Conservation (phyloP, 2,888 invertebrate species). For the Polymixis flavicincta region DNA sequence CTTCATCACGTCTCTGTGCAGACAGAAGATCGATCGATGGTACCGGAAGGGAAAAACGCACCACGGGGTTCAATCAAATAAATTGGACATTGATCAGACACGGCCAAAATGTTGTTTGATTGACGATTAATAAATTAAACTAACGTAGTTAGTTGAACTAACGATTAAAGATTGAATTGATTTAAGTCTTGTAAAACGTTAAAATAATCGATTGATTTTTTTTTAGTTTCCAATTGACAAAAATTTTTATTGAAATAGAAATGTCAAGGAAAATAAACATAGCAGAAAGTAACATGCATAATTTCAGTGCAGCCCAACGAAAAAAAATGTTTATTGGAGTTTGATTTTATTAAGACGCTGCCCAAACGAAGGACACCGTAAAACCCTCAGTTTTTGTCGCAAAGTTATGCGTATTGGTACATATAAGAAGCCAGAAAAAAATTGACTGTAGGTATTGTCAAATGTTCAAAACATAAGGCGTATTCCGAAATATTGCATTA, state of each 20-base stretch:
- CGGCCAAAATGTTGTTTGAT: neutral
- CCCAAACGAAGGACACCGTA: no score
- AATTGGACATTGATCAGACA: neutral
- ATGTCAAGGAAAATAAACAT: neutral
- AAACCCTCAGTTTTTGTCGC: no score
- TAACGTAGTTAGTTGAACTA: neutral
- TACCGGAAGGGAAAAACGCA: neutral
- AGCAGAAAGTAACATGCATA: neutral
- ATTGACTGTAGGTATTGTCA: no score
- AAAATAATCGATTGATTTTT: no score
- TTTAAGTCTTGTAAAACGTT: neutral
- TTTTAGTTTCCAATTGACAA: neutral
- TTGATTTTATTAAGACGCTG: neutral
- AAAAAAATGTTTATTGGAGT: no score
- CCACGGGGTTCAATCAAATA: neutral
- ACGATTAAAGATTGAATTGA: neutral
- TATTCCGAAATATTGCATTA: no score
- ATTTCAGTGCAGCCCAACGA: no score
- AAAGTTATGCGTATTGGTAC: no score
- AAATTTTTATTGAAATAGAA: neutral
- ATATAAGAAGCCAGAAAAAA: no score
- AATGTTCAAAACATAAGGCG: no score
- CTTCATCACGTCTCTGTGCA: neutral
- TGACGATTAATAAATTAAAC: neutral
- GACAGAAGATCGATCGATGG: neutral